Percentiles rank a stretch among this genome's conserved stretches.
These are phyloP conservation scores for Campopleginae sp. DNA, from an alignment of 2,888 invertebrate species.

Conservation along the genomic window DNA sequence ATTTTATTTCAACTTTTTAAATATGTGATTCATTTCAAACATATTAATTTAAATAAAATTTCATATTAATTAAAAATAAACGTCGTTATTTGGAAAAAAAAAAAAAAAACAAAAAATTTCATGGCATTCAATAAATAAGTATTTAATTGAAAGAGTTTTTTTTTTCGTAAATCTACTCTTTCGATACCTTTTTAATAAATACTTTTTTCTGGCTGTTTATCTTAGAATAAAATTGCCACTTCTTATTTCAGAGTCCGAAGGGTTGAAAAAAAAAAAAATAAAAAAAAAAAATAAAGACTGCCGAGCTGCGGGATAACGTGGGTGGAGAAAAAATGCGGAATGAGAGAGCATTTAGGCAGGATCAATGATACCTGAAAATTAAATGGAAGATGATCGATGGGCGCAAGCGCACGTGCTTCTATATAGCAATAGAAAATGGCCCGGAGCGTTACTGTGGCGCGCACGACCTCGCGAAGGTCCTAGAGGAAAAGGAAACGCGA, in stretches of 20 bases:
- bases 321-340: constrained; percentile 21
- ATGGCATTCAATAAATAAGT: too few species aligned
- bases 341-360: constrained; percentile 9
- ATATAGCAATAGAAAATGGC: constrained; percentile 33
- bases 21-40: too few species aligned
- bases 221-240: background rate
- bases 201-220: too few species aligned
- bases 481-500: constrained; percentile 81
- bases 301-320: background rate
- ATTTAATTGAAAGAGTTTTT: too few species aligned
- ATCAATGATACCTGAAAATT: constrained; percentile 52
- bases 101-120: too few species aligned
- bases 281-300: background rate
- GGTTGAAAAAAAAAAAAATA: background rate
- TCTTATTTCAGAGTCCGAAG: background rate
- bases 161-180: too few species aligned
- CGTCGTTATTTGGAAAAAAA: too few species aligned
- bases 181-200: too few species aligned
- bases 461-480: constrained; percentile 70
- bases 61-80: too few species aligned
- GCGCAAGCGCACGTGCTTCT: constrained; percentile 26
- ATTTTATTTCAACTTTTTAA: too few species aligned
- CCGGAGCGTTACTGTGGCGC: constrained; percentile 43
- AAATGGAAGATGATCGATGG: constrained; percentile 47
- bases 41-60: too few species aligned